Conservation (phyloP, 1,140 invertebrate species). For the Araneus ventricosus region DNA sequence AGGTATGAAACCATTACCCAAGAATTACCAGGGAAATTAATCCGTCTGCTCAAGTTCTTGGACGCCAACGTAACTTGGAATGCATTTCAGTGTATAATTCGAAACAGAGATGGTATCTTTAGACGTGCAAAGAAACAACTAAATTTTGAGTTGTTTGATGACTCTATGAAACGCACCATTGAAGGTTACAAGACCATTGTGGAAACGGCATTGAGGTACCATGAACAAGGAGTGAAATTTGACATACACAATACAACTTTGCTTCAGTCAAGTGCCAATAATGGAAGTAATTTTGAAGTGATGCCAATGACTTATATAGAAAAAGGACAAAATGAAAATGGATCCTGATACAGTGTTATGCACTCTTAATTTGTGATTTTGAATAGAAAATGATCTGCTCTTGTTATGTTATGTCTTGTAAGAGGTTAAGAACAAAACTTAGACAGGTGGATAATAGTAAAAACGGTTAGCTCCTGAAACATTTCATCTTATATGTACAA, state of each 20-base stretch:
- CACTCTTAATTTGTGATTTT: neutral
- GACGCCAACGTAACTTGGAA: constrained; percentile 76
- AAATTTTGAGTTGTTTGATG: constrained; percentile 85
- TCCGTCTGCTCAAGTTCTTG: constrained; percentile 84
- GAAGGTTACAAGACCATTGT: constrained; percentile 52
- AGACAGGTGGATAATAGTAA: neutral
- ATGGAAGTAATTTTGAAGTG: neutral
- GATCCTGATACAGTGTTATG: constrained; percentile 27
- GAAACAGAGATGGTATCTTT: constrained; percentile 85
- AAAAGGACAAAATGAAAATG: constrained; percentile 53
- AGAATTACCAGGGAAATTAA: constrained; percentile 83
- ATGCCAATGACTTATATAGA: constrained; percentile 64
- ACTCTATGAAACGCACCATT: neutral
- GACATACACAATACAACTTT: constrained; percentile 53
- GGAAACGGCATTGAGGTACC: constrained; percentile 40
- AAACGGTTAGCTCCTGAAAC: neutral
- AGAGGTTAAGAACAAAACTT: neutral
- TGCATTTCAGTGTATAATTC: constrained; percentile 78
- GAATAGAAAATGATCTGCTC: neutral
- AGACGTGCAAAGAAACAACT: constrained; percentile 84
- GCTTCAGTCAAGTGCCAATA: neutral
- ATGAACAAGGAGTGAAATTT: constrained; percentile 63
- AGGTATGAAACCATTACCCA: constrained; percentile 86
- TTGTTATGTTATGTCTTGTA: neutral
- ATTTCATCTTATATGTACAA: constrained; percentile 10